Evolutionary conservation across 2,113 vertebrate genomes (phyloP), one percentile per base, ranked within the genome.

Genomic region (Sphaerodactylus townsendi): DNA sequence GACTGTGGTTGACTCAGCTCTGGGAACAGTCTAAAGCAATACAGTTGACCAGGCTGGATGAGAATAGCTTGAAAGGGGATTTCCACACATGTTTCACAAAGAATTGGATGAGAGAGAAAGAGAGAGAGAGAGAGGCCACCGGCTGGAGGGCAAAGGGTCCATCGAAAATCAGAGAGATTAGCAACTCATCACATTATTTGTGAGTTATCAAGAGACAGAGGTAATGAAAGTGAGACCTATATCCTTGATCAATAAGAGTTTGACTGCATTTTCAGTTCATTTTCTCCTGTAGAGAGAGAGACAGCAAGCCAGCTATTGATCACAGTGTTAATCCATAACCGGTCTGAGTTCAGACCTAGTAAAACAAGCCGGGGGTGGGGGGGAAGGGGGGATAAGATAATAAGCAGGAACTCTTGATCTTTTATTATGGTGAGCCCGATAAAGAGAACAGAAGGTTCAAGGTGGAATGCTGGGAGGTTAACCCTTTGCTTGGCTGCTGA

Each of bases 181-280:
- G 97, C 97, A 93, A 95, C 97, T 98, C 98, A 97, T 98, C 97
- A 97, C 97, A 98, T 97, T 97, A 98, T 98, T 97, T 97, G 96
- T 96, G 97, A 97, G 97, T 98, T 98, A 98, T 98, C 97, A 97
- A 95, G 96, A 96, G 96, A 96, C 97, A 97, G 96, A 96, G 94
- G 97, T 97, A 97, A 98, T 98, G 97, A 97, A 97, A 98, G 97
- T 96, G 96, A 97, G 96, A 97, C 96, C 96, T 96, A 96, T 96
- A 96, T 97, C 92, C 87, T 96, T 95, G 97, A 98, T 99, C 98
- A 97, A 98, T 98, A 98, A 96, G 97, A 97, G 97, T 98, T 98
- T 98, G 97, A 97, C 97, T 98, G 97, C 97, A 97, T 97, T 98
- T 98, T 96, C 94, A 98, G 98, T 99, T 98, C 97, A 99, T 99